phyloP scores from a whole-genome alignment of 2,888 invertebrate species.

The Thalpophila matura region DNA sequence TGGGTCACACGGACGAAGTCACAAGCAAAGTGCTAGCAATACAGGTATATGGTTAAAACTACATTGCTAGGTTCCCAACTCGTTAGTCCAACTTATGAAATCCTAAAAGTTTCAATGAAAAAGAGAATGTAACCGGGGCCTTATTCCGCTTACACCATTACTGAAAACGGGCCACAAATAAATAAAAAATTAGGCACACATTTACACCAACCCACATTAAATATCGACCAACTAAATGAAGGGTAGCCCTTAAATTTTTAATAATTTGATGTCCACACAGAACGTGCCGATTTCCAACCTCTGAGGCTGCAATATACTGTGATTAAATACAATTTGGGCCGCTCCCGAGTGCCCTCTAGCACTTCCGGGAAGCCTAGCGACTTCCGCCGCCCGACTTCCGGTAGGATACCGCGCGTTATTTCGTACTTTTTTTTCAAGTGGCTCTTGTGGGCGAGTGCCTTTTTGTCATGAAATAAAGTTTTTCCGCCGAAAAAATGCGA shows the following conservation, averaged over 20 bases:
- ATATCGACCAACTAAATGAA: conserved; percentile 47
- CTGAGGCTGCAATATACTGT: conserved; percentile 74
- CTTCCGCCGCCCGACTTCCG: conserved; percentile 87
- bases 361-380: conserved; percentile 88
- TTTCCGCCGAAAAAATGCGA: conserved; percentile 69
- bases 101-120: neutral
- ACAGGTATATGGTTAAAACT: too few relatives aligned
- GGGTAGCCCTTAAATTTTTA: conserved; percentile 70
- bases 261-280: conserved; percentile 69
- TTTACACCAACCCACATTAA: conserved; percentile 47
- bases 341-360: conserved; percentile 83
- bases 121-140: neutral
- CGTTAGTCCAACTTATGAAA: neutral
- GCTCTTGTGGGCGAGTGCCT: conserved; percentile 75
- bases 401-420: conserved; percentile 84
- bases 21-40: too few relatives aligned
- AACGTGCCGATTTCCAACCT: conserved; percentile 66
- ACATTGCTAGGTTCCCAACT: neutral
- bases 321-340: conserved; percentile 87
- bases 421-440: conserved; percentile 84
- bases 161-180: conserved; percentile 36
- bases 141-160: conserved; percentile 11
- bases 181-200: conserved; percentile 53
- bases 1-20: too few relatives aligned
- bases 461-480: conserved; percentile 78